These are phyloP conservation scores for Motacilla alba DNA, from an alignment of 2,113 vertebrate genomes.

Conservation along the genomic window DNA sequence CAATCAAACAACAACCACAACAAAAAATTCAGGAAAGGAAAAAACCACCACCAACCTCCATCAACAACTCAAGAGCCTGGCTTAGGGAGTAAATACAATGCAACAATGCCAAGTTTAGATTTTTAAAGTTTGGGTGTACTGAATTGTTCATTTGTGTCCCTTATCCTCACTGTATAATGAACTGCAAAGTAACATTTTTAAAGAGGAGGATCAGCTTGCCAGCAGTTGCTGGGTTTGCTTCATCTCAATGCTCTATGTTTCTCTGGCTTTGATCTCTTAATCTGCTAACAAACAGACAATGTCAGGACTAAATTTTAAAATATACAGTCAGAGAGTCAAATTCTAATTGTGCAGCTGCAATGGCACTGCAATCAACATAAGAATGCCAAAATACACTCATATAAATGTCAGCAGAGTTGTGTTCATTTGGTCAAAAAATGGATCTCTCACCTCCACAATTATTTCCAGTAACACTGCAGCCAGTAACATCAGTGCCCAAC, in stretches of 20 bases:
- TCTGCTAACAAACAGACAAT: not conserved
- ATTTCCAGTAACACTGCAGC: not conserved
- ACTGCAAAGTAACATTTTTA: not conserved
- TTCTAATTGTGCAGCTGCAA: not conserved
- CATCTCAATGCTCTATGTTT: not conserved
- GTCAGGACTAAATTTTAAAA: not conserved
- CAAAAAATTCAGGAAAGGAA: not conserved
- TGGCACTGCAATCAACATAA: not conserved
- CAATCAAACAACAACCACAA: not conserved
- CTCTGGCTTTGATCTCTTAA: not conserved
- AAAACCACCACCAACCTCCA: rapidly evolving
- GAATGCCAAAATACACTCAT: not conserved
- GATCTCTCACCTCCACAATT: not conserved
- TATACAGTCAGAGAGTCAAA: not conserved
- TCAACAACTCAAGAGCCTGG: not conserved
- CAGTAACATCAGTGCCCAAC: not conserved
- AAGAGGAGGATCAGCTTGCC: not conserved
- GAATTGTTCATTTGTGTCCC: not conserved
- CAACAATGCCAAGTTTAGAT: not conserved
- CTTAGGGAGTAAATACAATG: not conserved
- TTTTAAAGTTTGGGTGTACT: not conserved
- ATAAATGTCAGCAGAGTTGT: not conserved
- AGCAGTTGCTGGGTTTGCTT: not conserved
- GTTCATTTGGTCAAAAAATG: not conserved
- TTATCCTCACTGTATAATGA: not conserved